These are phyloP conservation scores for Hyperoodon ampullatus DNA, from an alignment of 2,113 vertebrate genomes.

Conservation along the genomic window DNA sequence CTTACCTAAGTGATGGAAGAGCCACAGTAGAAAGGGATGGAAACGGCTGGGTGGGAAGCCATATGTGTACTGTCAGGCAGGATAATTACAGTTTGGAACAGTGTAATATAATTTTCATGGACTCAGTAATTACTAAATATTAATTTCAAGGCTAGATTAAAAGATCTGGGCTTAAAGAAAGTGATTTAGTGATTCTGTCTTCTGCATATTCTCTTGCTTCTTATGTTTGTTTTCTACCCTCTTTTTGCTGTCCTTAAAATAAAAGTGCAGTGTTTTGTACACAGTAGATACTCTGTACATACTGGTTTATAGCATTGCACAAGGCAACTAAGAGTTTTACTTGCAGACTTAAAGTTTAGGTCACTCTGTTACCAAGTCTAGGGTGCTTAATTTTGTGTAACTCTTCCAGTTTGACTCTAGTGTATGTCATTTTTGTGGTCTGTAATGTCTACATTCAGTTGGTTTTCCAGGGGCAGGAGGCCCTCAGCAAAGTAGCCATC, in stretches of 20 bases:
- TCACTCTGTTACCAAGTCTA: not conserved
- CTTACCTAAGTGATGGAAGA: not conserved
- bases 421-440: not conserved
- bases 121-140: not conserved
- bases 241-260: not conserved
- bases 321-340: not conserved
- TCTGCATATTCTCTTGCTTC: not conserved
- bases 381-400: not conserved
- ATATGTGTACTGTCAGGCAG: not conserved
- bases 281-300: not conserved
- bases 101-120: not conserved
- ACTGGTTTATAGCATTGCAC: not conserved
- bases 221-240: not conserved
- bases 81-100: not conserved
- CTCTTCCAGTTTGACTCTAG: not conserved
- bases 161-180: not conserved
- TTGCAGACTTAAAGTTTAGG: conserved; percentile 2
- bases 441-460: not conserved
- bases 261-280: not conserved
- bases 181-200: not conserved
- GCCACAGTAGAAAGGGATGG: not conserved
- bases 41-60: not conserved
- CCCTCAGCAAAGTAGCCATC: not conserved
- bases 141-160: not conserved
- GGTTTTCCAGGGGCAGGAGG: not conserved